Percentiles rank a stretch among this genome's conserved stretches.
These are phyloP conservation scores for Tethea ocularis DNA, from an alignment of 2,888 invertebrate species.

Conservation along the genomic window DNA sequence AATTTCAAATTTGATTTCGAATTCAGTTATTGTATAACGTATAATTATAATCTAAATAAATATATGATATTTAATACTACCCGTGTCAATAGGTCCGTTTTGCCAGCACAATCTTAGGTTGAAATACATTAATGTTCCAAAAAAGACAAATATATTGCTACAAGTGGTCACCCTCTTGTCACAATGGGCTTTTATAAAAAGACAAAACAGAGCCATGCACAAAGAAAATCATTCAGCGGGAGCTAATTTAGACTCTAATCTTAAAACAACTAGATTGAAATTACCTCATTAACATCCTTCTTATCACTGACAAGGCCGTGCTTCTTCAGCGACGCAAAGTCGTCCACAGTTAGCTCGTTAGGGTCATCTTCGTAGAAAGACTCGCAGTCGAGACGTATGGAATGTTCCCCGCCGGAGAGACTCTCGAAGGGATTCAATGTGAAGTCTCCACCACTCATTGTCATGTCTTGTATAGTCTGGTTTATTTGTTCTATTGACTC, in stretches of 20 bases:
- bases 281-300: slow-evolving; percentile 72
- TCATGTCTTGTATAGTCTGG: slow-evolving; percentile 81
- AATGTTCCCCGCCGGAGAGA: slow-evolving; percentile 60
- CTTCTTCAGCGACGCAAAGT: slow-evolving; percentile 76
- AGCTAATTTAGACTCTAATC: neutral
- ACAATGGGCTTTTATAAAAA: too few relatives aligned
- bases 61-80: too few relatives aligned
- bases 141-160: too few relatives aligned
- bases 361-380: slow-evolving; percentile 69
- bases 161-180: too few relatives aligned
- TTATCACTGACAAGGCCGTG: slow-evolving; percentile 70
- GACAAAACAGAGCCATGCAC: too few relatives aligned
- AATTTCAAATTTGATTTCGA: too few relatives aligned
- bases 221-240: too few relatives aligned
- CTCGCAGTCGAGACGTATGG: slow-evolving; percentile 73
- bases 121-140: too few relatives aligned
- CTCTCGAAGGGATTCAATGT: slow-evolving; percentile 76
- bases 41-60: too few relatives aligned
- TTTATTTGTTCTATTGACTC: slow-evolving; percentile 79
- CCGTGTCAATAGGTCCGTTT: too few relatives aligned
- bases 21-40: too few relatives aligned
- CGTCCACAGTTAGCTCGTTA: slow-evolving; percentile 72
- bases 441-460: slow-evolving; percentile 73
- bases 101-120: too few relatives aligned
- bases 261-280: neutral